These are phyloP conservation scores for Nycticorax nycticorax DNA, from an alignment of 2,113 vertebrate species.

Conservation along the genomic window DNA sequence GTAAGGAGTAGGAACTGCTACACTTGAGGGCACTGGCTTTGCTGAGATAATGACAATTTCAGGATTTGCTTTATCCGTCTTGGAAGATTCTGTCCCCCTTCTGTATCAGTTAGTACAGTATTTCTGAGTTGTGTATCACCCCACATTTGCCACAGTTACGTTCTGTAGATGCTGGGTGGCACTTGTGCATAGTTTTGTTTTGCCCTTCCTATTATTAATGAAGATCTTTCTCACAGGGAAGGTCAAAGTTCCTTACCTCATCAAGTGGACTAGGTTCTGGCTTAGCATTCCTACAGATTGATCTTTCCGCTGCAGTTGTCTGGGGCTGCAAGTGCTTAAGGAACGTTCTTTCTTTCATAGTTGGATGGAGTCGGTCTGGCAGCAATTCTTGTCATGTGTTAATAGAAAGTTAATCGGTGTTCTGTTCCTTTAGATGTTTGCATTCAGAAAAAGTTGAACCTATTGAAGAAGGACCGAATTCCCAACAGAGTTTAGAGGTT, in stretches of 20 bases:
- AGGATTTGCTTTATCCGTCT: background rate
- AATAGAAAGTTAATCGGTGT: background rate
- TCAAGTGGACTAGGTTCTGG: background rate
- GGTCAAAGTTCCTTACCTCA: fast-evolving
- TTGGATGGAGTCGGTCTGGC: background rate
- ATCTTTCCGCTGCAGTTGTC: background rate
- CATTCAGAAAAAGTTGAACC: background rate
- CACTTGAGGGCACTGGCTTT: background rate
- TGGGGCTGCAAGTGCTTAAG: background rate
- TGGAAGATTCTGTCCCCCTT: background rate
- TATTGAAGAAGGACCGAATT: background rate
- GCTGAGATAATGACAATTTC: background rate
- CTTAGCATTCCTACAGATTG: background rate
- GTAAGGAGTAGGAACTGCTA: background rate
- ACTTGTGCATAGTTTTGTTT: background rate
- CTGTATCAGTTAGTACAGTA: background rate
- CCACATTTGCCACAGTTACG: fast-evolving
- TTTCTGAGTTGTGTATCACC: background rate
- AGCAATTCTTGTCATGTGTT: background rate
- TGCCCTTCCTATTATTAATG: background rate
- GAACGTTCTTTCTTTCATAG: background rate
- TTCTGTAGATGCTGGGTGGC: background rate
- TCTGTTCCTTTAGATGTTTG: background rate
- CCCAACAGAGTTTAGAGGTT: background rate
- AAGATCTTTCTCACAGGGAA: background rate